A percentile compares a stretch with the other conserved stretches of the same genome.
phyloP scores from a whole-genome alignment of 2,888 invertebrate genomes.

The Sabellastarte sp. region DNA sequence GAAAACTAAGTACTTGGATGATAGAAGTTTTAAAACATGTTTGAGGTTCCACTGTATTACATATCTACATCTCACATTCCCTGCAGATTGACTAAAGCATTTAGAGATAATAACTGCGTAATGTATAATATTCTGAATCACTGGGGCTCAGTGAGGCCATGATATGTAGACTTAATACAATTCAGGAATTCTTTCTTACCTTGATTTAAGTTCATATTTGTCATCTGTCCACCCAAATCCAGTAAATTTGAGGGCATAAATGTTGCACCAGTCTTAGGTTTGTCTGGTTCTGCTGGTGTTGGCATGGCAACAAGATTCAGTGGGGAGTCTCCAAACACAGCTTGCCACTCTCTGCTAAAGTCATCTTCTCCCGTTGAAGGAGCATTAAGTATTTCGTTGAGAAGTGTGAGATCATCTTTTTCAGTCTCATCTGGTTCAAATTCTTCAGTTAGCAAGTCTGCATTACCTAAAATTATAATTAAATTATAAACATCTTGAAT shows the following conservation, averaged over 20 bases:
- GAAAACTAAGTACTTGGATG: too few species aligned
- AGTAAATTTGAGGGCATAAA: constrained; percentile 60
- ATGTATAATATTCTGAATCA: too few species aligned
- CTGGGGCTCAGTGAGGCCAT: too few species aligned
- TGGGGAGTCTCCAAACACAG: constrained; percentile 48
- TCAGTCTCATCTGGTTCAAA: constrained; percentile 52
- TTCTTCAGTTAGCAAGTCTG: constrained; percentile 55
- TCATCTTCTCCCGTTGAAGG: constrained; percentile 53
- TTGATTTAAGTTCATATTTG: constrained; percentile 11
- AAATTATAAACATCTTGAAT: too few species aligned
- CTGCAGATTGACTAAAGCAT: too few species aligned
- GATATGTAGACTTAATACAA: too few species aligned
- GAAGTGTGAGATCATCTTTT: constrained; percentile 59
- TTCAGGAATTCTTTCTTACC: too few species aligned
- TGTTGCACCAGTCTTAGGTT: constrained; percentile 31
- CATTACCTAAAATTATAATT: not conserved
- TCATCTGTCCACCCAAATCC: constrained; percentile 45
- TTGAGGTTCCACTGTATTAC: too few species aligned
- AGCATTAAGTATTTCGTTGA: constrained; percentile 60
- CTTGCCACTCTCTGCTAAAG: constrained; percentile 55
- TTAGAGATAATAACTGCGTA: too few species aligned
- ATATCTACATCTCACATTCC: too few species aligned
- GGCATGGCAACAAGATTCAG: constrained; percentile 9
- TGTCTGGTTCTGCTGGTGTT: constrained; percentile 40
- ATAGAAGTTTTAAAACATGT: too few species aligned